These are phyloP conservation scores for Dallia pectoralis DNA, from an alignment of 2,797 vertebrate genomes.

Conservation along the genomic window DNA sequence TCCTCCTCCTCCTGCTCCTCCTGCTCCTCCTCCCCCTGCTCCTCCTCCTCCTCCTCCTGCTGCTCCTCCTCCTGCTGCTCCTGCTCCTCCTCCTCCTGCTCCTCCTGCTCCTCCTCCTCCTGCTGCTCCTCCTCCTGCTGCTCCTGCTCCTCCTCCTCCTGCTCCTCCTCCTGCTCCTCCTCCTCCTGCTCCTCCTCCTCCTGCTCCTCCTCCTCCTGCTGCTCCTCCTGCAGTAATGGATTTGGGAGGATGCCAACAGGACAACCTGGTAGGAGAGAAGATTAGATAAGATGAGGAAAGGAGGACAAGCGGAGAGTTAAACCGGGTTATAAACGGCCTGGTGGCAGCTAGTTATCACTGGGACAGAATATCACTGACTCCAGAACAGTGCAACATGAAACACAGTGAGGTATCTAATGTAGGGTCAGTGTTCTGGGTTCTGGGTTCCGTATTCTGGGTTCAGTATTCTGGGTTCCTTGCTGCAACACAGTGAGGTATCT, in stretches of 20 bases:
- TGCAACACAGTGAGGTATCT: not conserved
- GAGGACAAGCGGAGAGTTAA: slow-evolving; percentile 22
- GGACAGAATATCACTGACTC: slow-evolving; percentile 63
- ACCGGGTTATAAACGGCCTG: not conserved
- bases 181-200: too few relatives aligned
- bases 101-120: not conserved
- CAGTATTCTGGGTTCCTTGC: too few relatives aligned
- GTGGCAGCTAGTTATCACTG: slow-evolving; percentile 23
- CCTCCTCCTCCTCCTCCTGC: not conserved
- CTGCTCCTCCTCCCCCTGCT: too few relatives aligned
- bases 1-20: too few relatives aligned
- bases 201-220: too few relatives aligned
- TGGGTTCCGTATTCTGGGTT: too few relatives aligned
- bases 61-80: not conserved
- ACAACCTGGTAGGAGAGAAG: not conserved
- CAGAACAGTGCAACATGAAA: slow-evolving; percentile 20
- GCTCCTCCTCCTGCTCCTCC: too few relatives aligned
- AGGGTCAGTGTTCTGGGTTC: too few relatives aligned
- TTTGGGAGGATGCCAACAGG: slow-evolving; percentile 26
- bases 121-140: too few relatives aligned
- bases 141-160: too few relatives aligned
- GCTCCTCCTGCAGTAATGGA: slow-evolving; percentile 8
- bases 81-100: not conserved
- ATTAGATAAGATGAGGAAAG: too few relatives aligned
- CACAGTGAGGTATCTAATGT: not conserved